Conservation (phyloP, 2,113 vertebrate species). For the Gymnarchus niloticus region DNA sequence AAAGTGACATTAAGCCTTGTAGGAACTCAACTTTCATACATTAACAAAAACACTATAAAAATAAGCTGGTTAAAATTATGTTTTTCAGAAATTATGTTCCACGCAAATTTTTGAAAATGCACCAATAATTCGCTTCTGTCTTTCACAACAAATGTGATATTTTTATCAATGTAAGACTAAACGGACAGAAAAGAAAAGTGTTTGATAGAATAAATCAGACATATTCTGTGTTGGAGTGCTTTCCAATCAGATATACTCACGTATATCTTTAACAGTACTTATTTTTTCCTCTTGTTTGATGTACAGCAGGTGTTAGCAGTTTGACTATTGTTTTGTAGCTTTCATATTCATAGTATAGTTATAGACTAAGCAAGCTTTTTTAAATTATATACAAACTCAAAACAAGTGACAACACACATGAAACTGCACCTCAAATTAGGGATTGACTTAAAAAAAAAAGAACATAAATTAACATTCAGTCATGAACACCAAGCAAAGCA, state of each 20-base stretch:
- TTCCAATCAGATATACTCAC: constrained; percentile 38
- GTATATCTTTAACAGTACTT: constrained; percentile 38
- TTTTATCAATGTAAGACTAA: not conserved
- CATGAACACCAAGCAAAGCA: constrained; percentile 56
- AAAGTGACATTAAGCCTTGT: constrained; percentile 56
- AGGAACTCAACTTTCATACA: constrained; percentile 39
- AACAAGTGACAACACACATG: constrained; percentile 12
- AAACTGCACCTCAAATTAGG: constrained; percentile 19
- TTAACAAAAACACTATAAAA: constrained; percentile 28
- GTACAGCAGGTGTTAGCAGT: not conserved
- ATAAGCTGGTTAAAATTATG: not conserved
- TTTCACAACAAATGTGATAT: not conserved
- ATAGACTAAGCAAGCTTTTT: constrained; percentile 16
- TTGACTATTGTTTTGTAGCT: constrained; percentile 2
- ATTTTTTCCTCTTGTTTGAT: constrained; percentile 21
- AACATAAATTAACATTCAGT: constrained; percentile 64
- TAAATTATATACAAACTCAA: constrained; percentile 17
- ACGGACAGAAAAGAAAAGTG: constrained; percentile 3
- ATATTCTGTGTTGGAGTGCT: constrained; percentile 31
- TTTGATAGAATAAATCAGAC: not conserved
- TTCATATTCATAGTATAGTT: not conserved
- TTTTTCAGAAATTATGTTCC: not conserved
- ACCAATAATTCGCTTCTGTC: not conserved
- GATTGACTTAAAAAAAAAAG: constrained; percentile 42
- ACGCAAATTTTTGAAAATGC: not conserved